These are phyloP conservation scores for Trematomus loennbergii DNA, from an alignment of 2,113 vertebrate genomes.

Conservation along the genomic window DNA sequence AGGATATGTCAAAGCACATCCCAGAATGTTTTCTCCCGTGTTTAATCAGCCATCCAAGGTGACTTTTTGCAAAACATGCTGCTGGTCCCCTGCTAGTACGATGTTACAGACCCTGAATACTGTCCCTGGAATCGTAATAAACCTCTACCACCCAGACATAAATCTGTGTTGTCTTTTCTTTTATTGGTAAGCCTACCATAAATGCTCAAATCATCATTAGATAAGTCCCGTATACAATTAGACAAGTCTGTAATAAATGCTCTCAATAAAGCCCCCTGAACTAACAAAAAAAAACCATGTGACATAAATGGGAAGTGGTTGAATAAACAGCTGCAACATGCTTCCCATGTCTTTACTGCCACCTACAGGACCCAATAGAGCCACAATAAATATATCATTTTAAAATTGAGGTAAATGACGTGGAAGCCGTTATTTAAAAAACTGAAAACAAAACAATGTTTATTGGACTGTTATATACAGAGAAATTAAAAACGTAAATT, in stretches of 20 bases:
- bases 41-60: conserved; percentile 71
- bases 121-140: conserved; percentile 80
- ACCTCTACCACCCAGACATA: conserved; percentile 60
- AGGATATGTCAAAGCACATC: conserved; percentile 69
- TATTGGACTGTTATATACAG: conserved; percentile 81
- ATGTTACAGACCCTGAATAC: conserved; percentile 68
- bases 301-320: background rate
- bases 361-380: conserved; percentile 42
- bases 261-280: background rate
- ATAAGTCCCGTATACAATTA: background rate
- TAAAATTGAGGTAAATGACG: conserved; percentile 10
- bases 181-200: background rate
- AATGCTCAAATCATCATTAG: background rate
- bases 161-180: background rate
- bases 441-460: conserved; percentile 74
- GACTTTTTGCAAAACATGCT: conserved; percentile 72
- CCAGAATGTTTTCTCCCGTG: conserved; percentile 69
- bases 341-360: conserved; percentile 42
- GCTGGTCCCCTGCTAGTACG: conserved; percentile 77
- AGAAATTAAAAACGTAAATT: conserved; percentile 67
- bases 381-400: background rate
- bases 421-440: conserved; percentile 53
- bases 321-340: background rate
- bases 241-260: background rate
- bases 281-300: background rate